Evolutionary conservation across 2,888 invertebrate genomes (phyloP), one percentile per base, ranked within the genome.

Genomic region (Drosophila lutescens): DNA sequence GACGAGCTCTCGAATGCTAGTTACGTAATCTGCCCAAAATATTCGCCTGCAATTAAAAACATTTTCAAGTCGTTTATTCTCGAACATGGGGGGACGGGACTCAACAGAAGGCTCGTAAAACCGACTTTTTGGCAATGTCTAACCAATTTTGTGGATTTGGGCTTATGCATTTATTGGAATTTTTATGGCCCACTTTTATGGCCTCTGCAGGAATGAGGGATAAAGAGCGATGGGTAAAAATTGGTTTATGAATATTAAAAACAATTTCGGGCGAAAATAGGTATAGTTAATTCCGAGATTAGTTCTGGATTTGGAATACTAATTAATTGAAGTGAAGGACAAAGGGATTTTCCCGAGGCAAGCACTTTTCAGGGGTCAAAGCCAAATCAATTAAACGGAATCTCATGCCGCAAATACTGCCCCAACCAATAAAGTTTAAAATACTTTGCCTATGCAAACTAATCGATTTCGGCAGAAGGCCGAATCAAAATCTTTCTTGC

Each of bases 21-120:
- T 74, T 71, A 55, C 70, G 78, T 77, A 79, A 75, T 76, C 73
- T 74, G 59, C 57, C 70, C 60, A 65, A 69, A 74, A 73, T 73
- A 71, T 80, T 73, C 68, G 66, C 72, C 58, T 74, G 69, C 78
- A 86, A 84, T 86, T 83, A 83, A 83, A 74, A 86, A 65, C 79
- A 67, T 62, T 77, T 76, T 62, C 62, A 54, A 74, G 70, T 63
- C 66, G 62, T 69, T 71, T 76, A 68, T 70, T 67, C 61, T 72
- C 60, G 34, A 54, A 38, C 43, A 43, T 30, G 43, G 30, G 26
- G 38, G 7, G 2, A 4, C n/a, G 46, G 20, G 10, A 40, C 5
- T 44, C 53, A 34, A n/a, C 44, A 49, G 17, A 17, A 34, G 49
- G 49, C 59, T 40, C 70, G 56, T 69, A 74, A 73, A 76, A 51